Percentiles rank a stretch among this genome's conserved stretches.
Evolutionary conservation across 2,888 invertebrate species (phyloP).

Genomic region (Brachypalpus laphriformis): DNA sequence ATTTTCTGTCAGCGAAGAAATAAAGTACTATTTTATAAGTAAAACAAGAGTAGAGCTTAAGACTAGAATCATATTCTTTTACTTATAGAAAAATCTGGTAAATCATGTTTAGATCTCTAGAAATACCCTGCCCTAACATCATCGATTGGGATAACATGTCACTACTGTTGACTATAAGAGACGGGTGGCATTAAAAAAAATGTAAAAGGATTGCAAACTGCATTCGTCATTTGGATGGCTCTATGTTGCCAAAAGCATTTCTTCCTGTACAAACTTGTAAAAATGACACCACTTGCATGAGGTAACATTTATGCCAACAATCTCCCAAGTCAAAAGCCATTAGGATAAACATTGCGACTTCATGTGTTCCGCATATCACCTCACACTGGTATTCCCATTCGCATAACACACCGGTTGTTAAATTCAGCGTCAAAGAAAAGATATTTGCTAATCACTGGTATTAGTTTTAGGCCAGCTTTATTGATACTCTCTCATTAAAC

Average conservation of each 20-base stretch:
- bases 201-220: too few species aligned
- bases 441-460: constrained; percentile 10
- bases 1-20: too few species aligned
- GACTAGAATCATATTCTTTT: too few species aligned
- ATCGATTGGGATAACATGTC: too few species aligned
- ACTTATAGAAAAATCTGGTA: too few species aligned
- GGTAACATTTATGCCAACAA: background rate
- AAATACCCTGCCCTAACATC: too few species aligned
- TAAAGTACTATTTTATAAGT: too few species aligned
- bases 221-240: too few species aligned
- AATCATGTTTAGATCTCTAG: too few species aligned
- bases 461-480: background rate
- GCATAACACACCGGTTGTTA: background rate
- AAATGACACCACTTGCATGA: background rate
- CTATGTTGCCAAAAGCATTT: background rate
- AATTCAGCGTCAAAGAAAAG: background rate
- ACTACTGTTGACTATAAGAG: too few species aligned
- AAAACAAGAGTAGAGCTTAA: too few species aligned
- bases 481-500: constrained; percentile 7
- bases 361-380: background rate
- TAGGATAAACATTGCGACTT: background rate
- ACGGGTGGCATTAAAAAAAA: too few species aligned
- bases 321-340: background rate
- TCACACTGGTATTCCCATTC: background rate
- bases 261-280: background rate